phyloP scores from a whole-genome alignment of 2,797 vertebrate genomes.

The Brotula barbata region DNA sequence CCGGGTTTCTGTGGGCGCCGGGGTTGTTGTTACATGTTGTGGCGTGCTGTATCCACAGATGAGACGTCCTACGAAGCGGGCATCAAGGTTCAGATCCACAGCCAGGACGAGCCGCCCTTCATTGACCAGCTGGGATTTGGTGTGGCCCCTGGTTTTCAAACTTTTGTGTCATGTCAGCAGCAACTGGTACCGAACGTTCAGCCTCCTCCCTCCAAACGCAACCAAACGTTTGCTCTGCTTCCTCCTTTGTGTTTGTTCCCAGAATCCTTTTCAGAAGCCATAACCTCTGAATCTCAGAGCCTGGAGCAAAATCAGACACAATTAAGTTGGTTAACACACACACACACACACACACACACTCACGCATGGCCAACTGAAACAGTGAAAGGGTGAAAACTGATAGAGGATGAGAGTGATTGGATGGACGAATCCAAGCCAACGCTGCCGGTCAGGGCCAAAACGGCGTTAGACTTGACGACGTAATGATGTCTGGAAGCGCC shows the following conservation, averaged over 20 bases:
- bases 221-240: slow-evolving; percentile 46
- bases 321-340: slow-evolving; percentile 21
- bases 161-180: slow-evolving; percentile 87
- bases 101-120: slow-evolving; percentile 90
- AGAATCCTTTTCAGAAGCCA: slow-evolving; percentile 31
- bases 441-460: slow-evolving; percentile 47
- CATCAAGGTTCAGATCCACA: slow-evolving; percentile 95
- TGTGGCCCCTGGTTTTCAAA: slow-evolving; percentile 87
- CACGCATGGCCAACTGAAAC: too few species aligned
- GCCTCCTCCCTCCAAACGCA: slow-evolving; percentile 48
- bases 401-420: slow-evolving; percentile 41
- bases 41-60: slow-evolving; percentile 81
- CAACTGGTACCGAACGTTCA: slow-evolving; percentile 81
- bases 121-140: slow-evolving; percentile 93
- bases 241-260: slow-evolving; percentile 53
- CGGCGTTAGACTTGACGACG: slow-evolving; percentile 32
- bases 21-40: slow-evolving; percentile 60
- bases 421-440: slow-evolving; percentile 32
- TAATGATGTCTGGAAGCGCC: slow-evolving; percentile 51
- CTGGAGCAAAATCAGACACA: slow-evolving; percentile 62
- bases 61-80: slow-evolving; percentile 93
- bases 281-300: slow-evolving; percentile 49
- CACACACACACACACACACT: slow-evolving; percentile 27
- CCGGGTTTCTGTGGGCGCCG: slow-evolving; percentile 27
- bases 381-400: slow-evolving; percentile 40